Evolutionary conservation across 2,797 vertebrate species (phyloP).

Genomic region (Acrossocheilus fasciatus): DNA sequence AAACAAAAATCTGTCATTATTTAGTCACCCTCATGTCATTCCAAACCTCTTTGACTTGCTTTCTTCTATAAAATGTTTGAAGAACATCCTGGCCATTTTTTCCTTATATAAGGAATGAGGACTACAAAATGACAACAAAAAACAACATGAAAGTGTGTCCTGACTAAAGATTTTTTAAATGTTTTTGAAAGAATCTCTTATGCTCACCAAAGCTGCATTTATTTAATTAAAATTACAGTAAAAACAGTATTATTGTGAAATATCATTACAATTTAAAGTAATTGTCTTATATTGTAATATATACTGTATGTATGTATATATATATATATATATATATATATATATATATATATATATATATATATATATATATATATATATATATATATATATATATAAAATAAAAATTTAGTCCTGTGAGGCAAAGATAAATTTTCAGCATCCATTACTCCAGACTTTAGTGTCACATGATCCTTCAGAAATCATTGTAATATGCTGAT

Average conservation of each 20-base stretch:
- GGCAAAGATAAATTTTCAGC: neutral
- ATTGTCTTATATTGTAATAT: neutral
- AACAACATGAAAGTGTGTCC: neutral
- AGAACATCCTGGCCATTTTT: neutral
- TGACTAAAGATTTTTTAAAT: neutral
- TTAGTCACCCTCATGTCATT: neutral
- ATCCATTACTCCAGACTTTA: neutral
- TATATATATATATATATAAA: too few relatives aligned
- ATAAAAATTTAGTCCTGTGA: neutral
- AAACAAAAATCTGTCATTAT: neutral
- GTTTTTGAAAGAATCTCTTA: neutral
- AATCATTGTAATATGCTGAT: neutral
- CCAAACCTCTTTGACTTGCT: neutral
- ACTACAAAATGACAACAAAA: neutral
- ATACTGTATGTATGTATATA: too few relatives aligned
- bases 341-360: too few relatives aligned
- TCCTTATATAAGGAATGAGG: neutral
- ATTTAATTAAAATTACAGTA: neutral
- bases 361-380: too few relatives aligned
- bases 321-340: too few relatives aligned
- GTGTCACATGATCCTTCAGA: neutral
- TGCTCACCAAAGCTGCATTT: neutral
- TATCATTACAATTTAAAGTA: neutral
- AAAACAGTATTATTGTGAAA: neutral
- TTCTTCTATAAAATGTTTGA: neutral